Base-by-base conservation (phyloP, 2,113 vertebrate species). In the Eptesicus fuscus region DNA sequence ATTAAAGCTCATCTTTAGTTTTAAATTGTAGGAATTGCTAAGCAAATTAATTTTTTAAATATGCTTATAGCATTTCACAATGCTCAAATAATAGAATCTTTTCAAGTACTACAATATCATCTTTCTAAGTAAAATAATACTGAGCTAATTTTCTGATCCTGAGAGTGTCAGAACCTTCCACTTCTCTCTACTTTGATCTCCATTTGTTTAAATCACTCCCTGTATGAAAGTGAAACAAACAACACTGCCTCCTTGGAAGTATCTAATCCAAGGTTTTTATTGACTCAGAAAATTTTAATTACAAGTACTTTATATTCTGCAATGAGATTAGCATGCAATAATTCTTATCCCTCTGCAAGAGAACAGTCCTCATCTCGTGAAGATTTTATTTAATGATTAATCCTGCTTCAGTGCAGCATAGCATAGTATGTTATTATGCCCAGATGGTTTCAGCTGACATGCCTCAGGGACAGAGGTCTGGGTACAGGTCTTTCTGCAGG, bases 1-100 rank as follows among this genome's bases (percentile, higher is more conserved):
- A 47, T 73, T 93, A 86, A 91, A 91, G 7, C 22, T 95, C 40
- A 88, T 16, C 30, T 86, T 96, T 89, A 89, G 67, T 95, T 77
- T 93, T 79, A 84, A 82, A 84, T 80, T n/a, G 67, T 42, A 80
- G 13, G 30, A 94, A 83, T 89, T 92, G 16, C 40, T 89, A 65
- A 93, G 25, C 11, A 90, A 92, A 86, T 73, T 89, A 91, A 73
- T 42, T 67, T 83, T 79, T 84, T 37, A 56, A 92, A 88, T 77
- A 71, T 83, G 5, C n/a, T 71, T 91, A 35, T 17, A 89, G 30
- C 37, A 74, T 67, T 80, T 74, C 76, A 87, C 28, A 51, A 89
- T 56, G n/a, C 9, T 42, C 40, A 82, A 35, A 1, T 83, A 86
- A 88, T 53, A 74, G 23, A 82, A n/a, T 76, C 74, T 73, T 86